Conservation (phyloP, 1,140 invertebrate genomes). For the Paralvinella palmiformis region DNA sequence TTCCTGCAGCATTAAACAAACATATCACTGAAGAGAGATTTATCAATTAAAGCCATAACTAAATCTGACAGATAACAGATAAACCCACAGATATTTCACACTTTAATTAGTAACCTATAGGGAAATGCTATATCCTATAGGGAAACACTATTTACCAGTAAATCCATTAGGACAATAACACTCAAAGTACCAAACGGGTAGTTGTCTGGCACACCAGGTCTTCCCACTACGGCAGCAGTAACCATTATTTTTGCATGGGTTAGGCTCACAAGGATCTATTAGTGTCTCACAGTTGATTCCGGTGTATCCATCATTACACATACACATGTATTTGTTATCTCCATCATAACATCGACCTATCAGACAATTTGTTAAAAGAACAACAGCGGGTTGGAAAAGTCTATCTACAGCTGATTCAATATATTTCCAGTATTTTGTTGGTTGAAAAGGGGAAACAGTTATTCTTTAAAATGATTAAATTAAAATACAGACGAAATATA, state of each 20-base stretch:
- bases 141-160: not conserved
- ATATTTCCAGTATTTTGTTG: too few relatives aligned
- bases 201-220: conserved; percentile 12
- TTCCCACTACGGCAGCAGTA: conserved; percentile 26
- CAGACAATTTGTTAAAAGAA: not conserved
- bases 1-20: conserved; percentile 5
- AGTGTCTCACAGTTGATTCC: conserved; percentile 18
- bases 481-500: too few relatives aligned
- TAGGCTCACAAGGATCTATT: conserved; percentile 25
- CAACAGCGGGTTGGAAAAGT: not conserved
- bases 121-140: too few relatives aligned
- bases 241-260: conserved; percentile 28
- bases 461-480: too few relatives aligned
- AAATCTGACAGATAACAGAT: too few relatives aligned
- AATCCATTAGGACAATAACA: conserved; percentile 18
- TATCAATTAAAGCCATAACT: not conserved
- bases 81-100: too few relatives aligned
- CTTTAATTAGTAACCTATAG: too few relatives aligned
- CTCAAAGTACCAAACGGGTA: conserved; percentile 16
- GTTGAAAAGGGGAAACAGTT: too few relatives aligned
- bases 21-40: too few relatives aligned
- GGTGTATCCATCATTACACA: conserved; percentile 26
- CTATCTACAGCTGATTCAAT: too few relatives aligned
- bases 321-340: conserved; percentile 9
- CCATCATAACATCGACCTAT: conserved; percentile 17